A percentile compares a stretch with the other conserved stretches of the same genome.
phyloP scores from a whole-genome alignment of 2,888 invertebrate genomes.

The Villa cingulata region DNA sequence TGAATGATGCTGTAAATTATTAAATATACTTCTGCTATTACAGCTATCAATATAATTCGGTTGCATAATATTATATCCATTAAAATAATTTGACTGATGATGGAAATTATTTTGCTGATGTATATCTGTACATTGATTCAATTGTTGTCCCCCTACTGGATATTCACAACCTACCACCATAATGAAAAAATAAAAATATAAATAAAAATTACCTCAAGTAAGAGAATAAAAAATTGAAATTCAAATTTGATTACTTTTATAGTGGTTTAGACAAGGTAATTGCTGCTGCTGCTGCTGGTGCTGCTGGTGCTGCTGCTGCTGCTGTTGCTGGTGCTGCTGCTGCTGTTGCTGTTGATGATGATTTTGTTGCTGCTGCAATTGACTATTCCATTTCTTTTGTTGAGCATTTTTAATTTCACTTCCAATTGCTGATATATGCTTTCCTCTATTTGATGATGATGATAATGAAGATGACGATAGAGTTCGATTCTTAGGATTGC shows the following conservation, averaged over 20 bases:
- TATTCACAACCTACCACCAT: too few species aligned
- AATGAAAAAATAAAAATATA: too few species aligned
- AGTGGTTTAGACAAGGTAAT: too few species aligned
- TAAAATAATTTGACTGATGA: constrained; percentile 31
- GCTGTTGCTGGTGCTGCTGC: background rate
- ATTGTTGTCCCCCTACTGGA: too few species aligned
- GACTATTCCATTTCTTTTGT: constrained; percentile 27
- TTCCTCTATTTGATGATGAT: constrained; percentile 12
- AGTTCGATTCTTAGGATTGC: too few species aligned
- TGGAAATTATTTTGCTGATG: constrained; percentile 27
- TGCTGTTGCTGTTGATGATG: background rate
- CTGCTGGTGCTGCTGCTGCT: background rate
- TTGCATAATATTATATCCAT: constrained; percentile 31
- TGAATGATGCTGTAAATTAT: background rate
- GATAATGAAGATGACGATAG: too few species aligned
- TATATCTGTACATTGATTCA: too few species aligned
- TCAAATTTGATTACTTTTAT: too few species aligned
- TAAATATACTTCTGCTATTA: background rate
- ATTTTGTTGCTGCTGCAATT: constrained; percentile 17
- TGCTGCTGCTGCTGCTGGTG: too few species aligned
- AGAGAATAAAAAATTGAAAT: background rate
- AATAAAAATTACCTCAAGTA: background rate
- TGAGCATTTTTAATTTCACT: constrained; percentile 31
- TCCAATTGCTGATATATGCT: constrained; percentile 33
- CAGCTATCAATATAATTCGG: constrained; percentile 10